These are phyloP conservation scores for Taeniopygia guttata DNA, from an alignment of 2,797 vertebrate species.

Conservation along the genomic window DNA sequence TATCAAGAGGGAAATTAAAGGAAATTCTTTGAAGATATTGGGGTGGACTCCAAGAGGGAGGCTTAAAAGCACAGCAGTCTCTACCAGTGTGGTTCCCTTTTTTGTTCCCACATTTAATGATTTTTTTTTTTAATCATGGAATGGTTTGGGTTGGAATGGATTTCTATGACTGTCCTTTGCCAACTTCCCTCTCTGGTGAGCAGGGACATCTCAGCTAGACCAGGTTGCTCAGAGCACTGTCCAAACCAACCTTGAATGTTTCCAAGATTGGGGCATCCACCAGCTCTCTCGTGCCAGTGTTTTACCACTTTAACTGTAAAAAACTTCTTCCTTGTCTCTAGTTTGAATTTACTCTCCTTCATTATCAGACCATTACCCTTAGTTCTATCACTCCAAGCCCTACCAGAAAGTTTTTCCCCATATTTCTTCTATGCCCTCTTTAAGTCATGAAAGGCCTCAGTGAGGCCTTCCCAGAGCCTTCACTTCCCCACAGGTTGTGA, in stretches of 20 bases:
- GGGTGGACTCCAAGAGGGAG: background rate
- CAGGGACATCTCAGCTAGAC: background rate
- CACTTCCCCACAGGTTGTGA: background rate
- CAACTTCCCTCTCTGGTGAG: fast-evolving
- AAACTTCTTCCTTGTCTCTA: background rate
- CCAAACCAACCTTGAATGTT: background rate
- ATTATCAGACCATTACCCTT: background rate
- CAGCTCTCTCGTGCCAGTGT: background rate
- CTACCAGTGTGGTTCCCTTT: background rate
- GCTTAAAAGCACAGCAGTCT: background rate
- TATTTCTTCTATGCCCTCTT: background rate
- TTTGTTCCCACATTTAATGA: background rate
- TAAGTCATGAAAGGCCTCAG: background rate
- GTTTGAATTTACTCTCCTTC: background rate
- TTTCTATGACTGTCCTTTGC: background rate
- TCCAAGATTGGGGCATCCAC: background rate
- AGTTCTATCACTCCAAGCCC: background rate
- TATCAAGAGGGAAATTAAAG: background rate
- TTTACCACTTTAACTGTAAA: background rate
- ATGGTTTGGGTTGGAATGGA: background rate
- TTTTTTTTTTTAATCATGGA: background rate
- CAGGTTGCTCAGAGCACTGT: background rate
- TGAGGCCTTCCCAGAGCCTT: background rate
- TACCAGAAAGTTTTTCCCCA: background rate
- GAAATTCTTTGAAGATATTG: background rate